phyloP scores from a whole-genome alignment of 2,797 vertebrate species.

The Vespertilio murinus region DNA sequence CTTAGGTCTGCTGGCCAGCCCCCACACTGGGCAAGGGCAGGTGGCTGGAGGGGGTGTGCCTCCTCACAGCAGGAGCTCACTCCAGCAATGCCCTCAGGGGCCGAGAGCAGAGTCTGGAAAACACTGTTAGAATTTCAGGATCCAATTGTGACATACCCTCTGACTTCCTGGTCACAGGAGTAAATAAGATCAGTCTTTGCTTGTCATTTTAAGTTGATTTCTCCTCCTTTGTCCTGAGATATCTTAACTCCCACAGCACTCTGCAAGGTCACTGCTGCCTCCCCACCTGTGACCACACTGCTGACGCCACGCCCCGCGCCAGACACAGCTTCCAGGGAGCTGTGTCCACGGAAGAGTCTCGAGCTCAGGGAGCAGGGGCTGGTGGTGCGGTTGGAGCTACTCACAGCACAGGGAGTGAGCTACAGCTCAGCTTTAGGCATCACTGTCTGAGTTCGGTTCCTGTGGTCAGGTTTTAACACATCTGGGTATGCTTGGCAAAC shows the following conservation, averaged over 20 bases:
- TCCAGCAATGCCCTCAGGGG: neutral
- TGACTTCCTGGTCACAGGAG: neutral
- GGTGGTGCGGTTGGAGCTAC: neutral
- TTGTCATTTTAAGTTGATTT: neutral
- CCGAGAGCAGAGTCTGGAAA: neutral
- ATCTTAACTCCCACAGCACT: neutral
- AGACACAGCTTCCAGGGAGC: neutral
- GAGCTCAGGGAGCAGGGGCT: neutral
- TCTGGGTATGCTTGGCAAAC: neutral
- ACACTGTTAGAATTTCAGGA: neutral
- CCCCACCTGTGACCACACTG: neutral
- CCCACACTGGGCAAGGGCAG: too few relatives aligned
- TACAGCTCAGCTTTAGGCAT: neutral
- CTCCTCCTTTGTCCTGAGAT: neutral
- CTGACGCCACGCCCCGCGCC: neutral
- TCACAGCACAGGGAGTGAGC: neutral
- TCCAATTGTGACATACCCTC: neutral
- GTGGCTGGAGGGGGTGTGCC: neutral
- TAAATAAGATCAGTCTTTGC: neutral
- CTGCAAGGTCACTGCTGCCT: neutral
- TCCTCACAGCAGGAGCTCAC: neutral
- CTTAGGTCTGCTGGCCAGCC: too few relatives aligned
- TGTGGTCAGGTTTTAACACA: neutral
- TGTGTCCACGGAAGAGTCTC: neutral
- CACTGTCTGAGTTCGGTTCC: constrained; percentile 21